Percentiles rank a stretch among this genome's conserved stretches.
These are phyloP conservation scores for Ischnura elegans DNA, from an alignment of 2,888 invertebrate species.

Conservation along the genomic window DNA sequence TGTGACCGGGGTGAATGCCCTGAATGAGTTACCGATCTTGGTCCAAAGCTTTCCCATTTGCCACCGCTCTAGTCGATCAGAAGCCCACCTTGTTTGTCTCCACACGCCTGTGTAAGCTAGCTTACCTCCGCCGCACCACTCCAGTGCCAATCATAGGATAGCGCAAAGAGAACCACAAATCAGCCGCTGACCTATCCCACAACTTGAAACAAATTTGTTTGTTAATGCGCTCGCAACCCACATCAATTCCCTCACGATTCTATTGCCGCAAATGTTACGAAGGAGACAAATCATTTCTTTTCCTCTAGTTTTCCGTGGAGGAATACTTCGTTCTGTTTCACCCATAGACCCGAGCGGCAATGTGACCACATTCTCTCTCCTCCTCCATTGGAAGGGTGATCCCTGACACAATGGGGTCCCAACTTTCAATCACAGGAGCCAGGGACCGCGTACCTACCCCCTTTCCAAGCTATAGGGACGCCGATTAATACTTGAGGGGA, in stretches of 20 bases:
- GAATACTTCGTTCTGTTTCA: background rate
- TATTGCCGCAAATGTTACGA: background rate
- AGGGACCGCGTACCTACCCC: background rate
- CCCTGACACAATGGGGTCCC: background rate
- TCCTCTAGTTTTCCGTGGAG: background rate
- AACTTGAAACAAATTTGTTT: background rate
- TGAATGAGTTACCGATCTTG: no score
- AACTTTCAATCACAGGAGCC: background rate
- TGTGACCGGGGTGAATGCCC: no score
- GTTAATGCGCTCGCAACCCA: background rate
- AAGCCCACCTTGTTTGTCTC: background rate
- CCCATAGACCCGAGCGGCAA: background rate
- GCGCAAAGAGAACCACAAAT: background rate
- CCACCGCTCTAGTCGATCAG: background rate
- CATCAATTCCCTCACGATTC: background rate
- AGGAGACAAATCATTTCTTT: background rate
- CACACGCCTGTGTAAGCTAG: no score
- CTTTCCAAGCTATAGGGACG: background rate
- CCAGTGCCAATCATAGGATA: background rate
- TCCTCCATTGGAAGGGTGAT: no score
- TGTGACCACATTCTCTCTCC: background rate
- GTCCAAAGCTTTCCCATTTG: no score
- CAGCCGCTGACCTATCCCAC: background rate
- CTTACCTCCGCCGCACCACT: background rate
- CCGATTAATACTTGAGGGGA: conserved; percentile 9